Evolutionary conservation across 2,113 vertebrate species (phyloP).

Genomic region (Pyxicephalus adspersus): DNA sequence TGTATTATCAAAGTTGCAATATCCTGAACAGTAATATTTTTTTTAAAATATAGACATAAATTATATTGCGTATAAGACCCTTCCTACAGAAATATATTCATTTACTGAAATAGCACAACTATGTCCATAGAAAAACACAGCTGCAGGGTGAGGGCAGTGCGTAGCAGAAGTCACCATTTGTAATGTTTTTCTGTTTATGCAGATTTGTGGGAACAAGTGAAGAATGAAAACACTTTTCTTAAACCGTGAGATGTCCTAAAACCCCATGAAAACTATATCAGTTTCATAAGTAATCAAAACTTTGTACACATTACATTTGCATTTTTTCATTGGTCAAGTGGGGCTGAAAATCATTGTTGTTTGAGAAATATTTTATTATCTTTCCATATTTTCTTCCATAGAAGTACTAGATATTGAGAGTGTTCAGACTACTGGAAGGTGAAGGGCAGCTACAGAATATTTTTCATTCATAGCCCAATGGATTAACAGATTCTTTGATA

Average conservation of each 20-base stretch:
- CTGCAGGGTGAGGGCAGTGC: neutral
- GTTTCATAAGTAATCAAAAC: too few species aligned
- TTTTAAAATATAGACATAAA: slow-evolving; percentile 14
- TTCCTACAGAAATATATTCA: neutral
- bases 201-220: slow-evolving; percentile 25
- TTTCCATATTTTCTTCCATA: too few species aligned
- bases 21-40: neutral
- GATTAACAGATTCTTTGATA: too few species aligned
- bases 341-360: too few species aligned
- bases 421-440: too few species aligned
- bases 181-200: slow-evolving; percentile 12
- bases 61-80: neutral
- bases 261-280: neutral
- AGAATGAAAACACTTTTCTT: neutral
- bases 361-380: too few species aligned
- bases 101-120: slow-evolving; percentile 22
- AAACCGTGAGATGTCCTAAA: neutral
- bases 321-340: too few species aligned
- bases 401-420: too few species aligned
- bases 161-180: neutral
- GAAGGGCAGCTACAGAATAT: too few species aligned
- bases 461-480: too few species aligned
- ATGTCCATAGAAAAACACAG: slow-evolving; percentile 18
- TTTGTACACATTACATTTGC: too few species aligned
- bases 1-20: neutral